Conservation (phyloP, 2,113 vertebrate genomes). For the Cyrtonyx montezumae region DNA sequence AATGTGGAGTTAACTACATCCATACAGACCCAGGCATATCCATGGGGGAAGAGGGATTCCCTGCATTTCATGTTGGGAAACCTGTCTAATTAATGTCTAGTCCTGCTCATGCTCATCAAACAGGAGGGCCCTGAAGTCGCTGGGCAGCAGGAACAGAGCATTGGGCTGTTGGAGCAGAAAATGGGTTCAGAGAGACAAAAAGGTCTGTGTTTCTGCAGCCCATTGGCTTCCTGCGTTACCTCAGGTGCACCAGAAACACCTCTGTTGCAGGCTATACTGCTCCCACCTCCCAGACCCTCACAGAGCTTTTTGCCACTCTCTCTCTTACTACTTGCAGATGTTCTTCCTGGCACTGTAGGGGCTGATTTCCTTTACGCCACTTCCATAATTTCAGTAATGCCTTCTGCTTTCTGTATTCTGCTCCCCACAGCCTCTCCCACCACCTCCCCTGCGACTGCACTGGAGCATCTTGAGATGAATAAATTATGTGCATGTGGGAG, state of each 20-base stretch:
- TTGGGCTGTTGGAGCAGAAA: background rate
- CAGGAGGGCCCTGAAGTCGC: background rate
- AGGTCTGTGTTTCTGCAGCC: background rate
- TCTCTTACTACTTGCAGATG: background rate
- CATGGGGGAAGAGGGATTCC: background rate
- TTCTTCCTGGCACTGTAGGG: background rate
- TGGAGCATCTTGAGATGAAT: background rate
- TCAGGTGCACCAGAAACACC: background rate
- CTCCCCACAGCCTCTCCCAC: background rate
- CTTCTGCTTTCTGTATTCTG: background rate
- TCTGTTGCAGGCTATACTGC: background rate
- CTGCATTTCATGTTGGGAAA: background rate
- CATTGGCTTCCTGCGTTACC: background rate
- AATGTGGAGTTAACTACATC: background rate
- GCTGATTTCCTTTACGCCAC: background rate
- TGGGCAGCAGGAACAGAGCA: background rate
- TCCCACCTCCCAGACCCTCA: background rate
- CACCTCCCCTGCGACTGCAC: background rate
- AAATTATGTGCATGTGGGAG: background rate
- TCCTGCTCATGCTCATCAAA: background rate
- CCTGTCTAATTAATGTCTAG: background rate
- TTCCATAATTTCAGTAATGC: background rate
- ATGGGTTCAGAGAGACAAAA: background rate
- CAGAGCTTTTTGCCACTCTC: background rate
- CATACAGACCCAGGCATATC: background rate